Base-by-base conservation (phyloP, 2,888 invertebrate genomes). In the Enchytraeus crypticus region DNA sequence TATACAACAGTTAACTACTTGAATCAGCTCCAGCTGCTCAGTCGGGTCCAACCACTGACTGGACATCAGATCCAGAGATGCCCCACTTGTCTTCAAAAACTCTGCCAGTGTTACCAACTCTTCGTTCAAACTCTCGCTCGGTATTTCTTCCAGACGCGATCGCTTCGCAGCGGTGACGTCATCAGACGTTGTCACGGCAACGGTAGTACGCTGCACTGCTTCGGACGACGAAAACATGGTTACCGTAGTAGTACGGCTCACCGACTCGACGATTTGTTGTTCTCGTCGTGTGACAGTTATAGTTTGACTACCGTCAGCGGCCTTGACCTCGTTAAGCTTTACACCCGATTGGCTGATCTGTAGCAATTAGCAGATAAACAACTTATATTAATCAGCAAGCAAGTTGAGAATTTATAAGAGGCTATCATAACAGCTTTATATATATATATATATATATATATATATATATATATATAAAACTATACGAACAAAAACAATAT, bases 11-110 rank as follows among this genome's bases (percentile, higher is more conserved):
- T 29, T 53, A 23, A 30, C 33, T 30, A 76, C 76, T 73, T 74
- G 71, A 33, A 77, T 68, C 0, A 77, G 68, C 26, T 77, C 77
- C 33, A 73, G 53, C 65, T 78, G 83, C 65, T 84, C 82, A 64
- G 55, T 83, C 66, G 4, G 66, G 65, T 57, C 64, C 62, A 14
- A 63, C 63, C 29, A 71, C 55, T 74, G 73, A 2, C 70, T 68
- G 8, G 72, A 72, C 27, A 75, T 69, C 32, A 77, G 67, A 51
- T 74, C 74, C 21, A 77, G 66, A 0, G 73, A 73, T 18, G 74
- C 70, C 64, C 75, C 75, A 1, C 73, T 72, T 62, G 71, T 71
- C 47, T 74, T 73, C 63, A 77, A 71, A 77, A 77, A 77, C 32
- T 76, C 75, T 27, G 64, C 61, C 53, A 77, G 64, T 47, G 21